Conservation (phyloP, 2,797 vertebrate species). For the Prunella strophiata region DNA sequence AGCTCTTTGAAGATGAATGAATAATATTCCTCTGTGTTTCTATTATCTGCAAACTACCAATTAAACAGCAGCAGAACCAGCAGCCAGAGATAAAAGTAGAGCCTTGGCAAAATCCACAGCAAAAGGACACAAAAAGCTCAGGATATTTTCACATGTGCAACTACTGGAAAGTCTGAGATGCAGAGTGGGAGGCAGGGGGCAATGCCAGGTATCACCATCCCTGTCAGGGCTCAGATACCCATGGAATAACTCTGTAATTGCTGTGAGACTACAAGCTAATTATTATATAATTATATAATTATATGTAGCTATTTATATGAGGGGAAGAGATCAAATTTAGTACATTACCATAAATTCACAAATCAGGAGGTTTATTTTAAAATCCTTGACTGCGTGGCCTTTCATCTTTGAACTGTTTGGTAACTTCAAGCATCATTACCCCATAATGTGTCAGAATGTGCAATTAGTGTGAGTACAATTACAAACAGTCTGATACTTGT, state of each 20-base stretch:
- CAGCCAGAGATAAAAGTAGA: background rate
- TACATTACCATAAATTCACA: slow-evolving; percentile 47
- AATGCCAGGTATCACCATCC: background rate
- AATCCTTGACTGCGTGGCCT: slow-evolving; percentile 30
- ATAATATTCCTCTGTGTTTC: slow-evolving; percentile 15
- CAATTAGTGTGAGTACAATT: slow-evolving; percentile 45
- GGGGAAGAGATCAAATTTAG: slow-evolving; percentile 43
- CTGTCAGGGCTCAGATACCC: background rate
- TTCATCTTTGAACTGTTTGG: slow-evolving; percentile 65
- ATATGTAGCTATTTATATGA: slow-evolving; percentile 14
- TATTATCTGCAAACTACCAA: slow-evolving; percentile 23
- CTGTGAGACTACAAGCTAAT: slow-evolving; percentile 13
- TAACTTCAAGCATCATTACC: slow-evolving; percentile 66
- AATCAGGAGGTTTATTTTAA: slow-evolving; percentile 54
- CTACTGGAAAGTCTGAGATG: background rate
- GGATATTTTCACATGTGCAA: background rate
- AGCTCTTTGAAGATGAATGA: slow-evolving; percentile 41
- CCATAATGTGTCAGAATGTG: slow-evolving; percentile 30
- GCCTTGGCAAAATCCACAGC: background rate
- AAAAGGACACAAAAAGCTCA: background rate
- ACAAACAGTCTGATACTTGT: background rate
- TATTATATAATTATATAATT: slow-evolving; percentile 50
- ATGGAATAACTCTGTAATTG: slow-evolving; percentile 3
- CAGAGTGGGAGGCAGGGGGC: background rate
- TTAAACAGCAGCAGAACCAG: slow-evolving; percentile 32